Base-by-base conservation (phyloP, 2,113 vertebrate genomes). In the Butorides virescens region DNA sequence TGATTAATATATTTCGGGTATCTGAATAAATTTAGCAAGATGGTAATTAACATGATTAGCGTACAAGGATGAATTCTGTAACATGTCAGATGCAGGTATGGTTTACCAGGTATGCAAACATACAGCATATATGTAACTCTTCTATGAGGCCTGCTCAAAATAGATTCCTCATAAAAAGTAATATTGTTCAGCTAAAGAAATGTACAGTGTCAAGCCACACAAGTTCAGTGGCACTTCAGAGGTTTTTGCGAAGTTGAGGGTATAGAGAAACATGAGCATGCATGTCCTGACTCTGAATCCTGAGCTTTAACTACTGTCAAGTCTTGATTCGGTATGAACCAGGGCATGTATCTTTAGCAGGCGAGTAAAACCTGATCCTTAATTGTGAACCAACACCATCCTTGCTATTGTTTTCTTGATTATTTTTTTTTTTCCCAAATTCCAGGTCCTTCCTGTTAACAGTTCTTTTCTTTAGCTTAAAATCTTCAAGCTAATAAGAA, bases 141-240 rank as follows among this genome's bases (percentile, higher is more conserved):
- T 77, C 67, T 50, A 13, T 5, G 1, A 82, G 55, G 39, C 3
- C 7, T 13, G 18, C 25, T 92, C 20, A 72, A 68, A 87, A 47
- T 10, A 50, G 10, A 42, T 55, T 63, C 16, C 27, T 73, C 7
- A 30, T 50, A 37, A 53, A 56, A 62, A 56, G 25, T n/a, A 55
- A 34, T 4, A 10, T 62, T 50, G 25, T n/a, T 72, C 37, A 20
- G 6, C 65, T 77, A 46, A 58, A 63, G 8, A 68, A 81, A 58
- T 2, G 4, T 20, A 11, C 4, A 18, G 3, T 19, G 12, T 47
- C 21, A 44, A 37, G 20, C 25, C 21, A 9, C 10, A 30, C 2
- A 36, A 67, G 27, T 52, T 87, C 10, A 47, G 32, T 46, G 71
- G 36, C 56, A n/a, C 50, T 80, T 76, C 23, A 42, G 53, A 77